phyloP scores from a whole-genome alignment of 92 coral and sea anemone species.

The Bergia puertoricense region DNA sequence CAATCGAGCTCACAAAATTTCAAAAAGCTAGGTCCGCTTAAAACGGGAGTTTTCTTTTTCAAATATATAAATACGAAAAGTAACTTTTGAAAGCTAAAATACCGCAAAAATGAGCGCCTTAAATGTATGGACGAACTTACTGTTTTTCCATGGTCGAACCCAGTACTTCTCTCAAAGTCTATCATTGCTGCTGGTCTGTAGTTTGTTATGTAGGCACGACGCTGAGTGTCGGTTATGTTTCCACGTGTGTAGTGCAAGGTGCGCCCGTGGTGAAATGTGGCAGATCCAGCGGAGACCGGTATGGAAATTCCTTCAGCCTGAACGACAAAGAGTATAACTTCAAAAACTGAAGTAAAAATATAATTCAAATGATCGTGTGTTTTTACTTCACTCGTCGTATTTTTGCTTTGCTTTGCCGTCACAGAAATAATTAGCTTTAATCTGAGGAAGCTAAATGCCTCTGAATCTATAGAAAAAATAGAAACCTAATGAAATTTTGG shows the following conservation, averaged over 20 bases:
- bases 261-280: slow-evolving; percentile 60
- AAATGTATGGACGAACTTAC: slow-evolving; percentile 13
- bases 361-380: neutral
- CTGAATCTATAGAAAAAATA: too few species aligned
- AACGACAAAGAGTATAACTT: neutral
- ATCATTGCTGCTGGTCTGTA: slow-evolving; percentile 64
- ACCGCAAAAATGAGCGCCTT: too few species aligned
- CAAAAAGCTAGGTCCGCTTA: too few species aligned
- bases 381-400: neutral
- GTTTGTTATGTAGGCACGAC: slow-evolving; percentile 65
- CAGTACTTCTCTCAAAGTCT: slow-evolving; percentile 52
- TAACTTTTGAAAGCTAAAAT: too few species aligned
- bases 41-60: too few species aligned
- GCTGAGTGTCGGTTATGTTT: slow-evolving; percentile 39
- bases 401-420: too few species aligned
- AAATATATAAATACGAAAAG: too few species aligned
- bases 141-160: slow-evolving; percentile 58
- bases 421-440: too few species aligned
- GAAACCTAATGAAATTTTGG: too few species aligned
- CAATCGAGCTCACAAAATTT: too few species aligned
- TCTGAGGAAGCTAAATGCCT: too few species aligned
- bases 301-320: slow-evolving; percentile 60
- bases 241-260: slow-evolving; percentile 72
- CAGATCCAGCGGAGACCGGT: slow-evolving; percentile 56
- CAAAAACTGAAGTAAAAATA: neutral